Base-by-base conservation (phyloP, 2,888 invertebrate genomes). In the Nymphalis urticae region DNA sequence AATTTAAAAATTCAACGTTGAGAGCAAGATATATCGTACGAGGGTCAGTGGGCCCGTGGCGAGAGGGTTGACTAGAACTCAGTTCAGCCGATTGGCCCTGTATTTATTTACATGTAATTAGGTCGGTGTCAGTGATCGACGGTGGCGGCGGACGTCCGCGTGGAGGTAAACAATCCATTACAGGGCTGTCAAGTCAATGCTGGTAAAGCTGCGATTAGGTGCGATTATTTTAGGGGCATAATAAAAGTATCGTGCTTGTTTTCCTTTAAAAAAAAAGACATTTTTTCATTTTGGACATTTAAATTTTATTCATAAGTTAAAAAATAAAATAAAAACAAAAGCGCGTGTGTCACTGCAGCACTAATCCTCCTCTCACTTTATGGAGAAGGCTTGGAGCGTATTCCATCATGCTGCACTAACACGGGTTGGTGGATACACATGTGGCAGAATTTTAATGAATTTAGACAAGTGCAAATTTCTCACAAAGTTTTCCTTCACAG, bases 81-180 rank as follows among this genome's bases (percentile, higher is more conserved):
- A 77, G 77, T 79, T 77, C 79, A 77, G 76, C 76, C 79, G 77
- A 71, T 68, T 67, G 75, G 75, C 73, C 77, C 83, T 82, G 87
- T 87, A 89, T 89, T 88, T 89, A 89, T 89, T 90, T 89, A 87
- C 88, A 89, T 89, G 86, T 90, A 90, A 91, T 90, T 88, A 90
- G 87, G 85, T 85, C 84, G 83, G 79, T 83, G 86, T 83, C 85
- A 84, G 86, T 89, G 89, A 89, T 88, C 85, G 88, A 89, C 89
- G 86, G 75, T 80, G 82, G 79, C 76, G 78, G 79, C 84, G 82
- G 83, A 85, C 83, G 85, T 86, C 85, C 86, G 85, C 81, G 82
- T 78, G 79, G 82, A 84, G 83, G 85, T 87, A 87, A 85, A 88
- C 89, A 87, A 89, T 90, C 86, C 86, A 89, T 89, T 89, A 89